Base-by-base conservation (phyloP, 2,888 invertebrate species). In the Catocala sponsa region DNA sequence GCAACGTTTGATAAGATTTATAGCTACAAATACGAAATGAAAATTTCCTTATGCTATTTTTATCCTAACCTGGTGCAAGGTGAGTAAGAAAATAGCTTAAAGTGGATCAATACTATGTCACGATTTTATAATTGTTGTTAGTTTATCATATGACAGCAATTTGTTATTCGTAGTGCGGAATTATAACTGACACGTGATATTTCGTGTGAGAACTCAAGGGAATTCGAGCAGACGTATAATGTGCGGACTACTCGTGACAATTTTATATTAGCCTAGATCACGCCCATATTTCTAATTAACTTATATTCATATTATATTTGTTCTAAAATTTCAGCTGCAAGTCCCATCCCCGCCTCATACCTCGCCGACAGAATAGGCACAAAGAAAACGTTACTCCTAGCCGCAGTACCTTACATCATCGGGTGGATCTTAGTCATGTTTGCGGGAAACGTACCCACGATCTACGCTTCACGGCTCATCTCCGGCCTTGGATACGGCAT, bases 401-500 rank as follows among this genome's bases (percentile, higher is more conserved):
- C 96, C 0, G 91, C 96, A 0, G 82, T 96, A 0, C 96, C 96
- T 0, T 95, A 96, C 77, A 95, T 96, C 70, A 76, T 95, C 11
- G 95, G 96, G 46, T 97, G 96, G 96, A 88, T 96, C 55, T 90
- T 96, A 59, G 95, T 96, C 59, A 95, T 96, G 83, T 83, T 95
- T 54, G 96, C 96, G 0, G 88, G 89, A 71, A 94, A 93, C 49
- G 95, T 96, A 0, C 91, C 95, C 13, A 91, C 95, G 11, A 92
- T 96, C 54, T 96, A 96, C 83, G 90, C 94, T 0, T 94, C 96
- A 0, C 90, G 96, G 0, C 90, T 96, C 69, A 93, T 96, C 72
- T 96, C 95, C 0, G 96, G 96, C 0, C 81, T 96, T 0, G 96
- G 96, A 0, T 96, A 95, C 75, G 96, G 95, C 46, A 91, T 95